A percentile compares a stretch with the other conserved stretches of the same genome.
Evolutionary conservation across 2,797 vertebrate species (phyloP).

Genomic region (Amphiprion clarkii): DNA sequence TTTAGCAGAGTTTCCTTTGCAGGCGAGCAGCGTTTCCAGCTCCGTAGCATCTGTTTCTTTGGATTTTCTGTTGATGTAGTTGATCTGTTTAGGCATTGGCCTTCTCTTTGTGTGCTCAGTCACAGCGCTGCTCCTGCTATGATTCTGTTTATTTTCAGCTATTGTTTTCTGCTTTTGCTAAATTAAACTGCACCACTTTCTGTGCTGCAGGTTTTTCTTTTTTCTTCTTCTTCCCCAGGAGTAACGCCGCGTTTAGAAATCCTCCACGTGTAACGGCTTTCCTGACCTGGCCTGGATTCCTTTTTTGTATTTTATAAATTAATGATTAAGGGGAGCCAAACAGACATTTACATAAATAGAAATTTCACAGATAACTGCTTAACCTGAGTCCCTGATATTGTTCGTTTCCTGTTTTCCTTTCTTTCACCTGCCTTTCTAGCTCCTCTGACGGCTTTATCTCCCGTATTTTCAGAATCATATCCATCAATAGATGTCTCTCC

Average conservation of each 20-base stretch:
- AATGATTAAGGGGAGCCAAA: conserved; percentile 28
- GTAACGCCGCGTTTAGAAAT: not conserved
- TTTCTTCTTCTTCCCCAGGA: not conserved
- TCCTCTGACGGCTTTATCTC: conserved; percentile 53
- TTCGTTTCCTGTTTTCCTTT: conserved; percentile 18
- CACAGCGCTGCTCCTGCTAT: conserved; percentile 14
- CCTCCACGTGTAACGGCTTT: conserved; percentile 23
- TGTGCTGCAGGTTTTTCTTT: not conserved
- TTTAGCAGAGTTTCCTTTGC: conserved; percentile 5
- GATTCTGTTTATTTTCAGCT: conserved; percentile 23
- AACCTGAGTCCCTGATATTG: conserved; percentile 19
- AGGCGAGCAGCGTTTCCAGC: conserved; percentile 16
- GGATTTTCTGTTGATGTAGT: conserved; percentile 38
- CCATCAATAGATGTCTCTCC: conserved; percentile 72
- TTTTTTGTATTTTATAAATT: conserved; percentile 20
- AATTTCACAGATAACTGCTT: conserved; percentile 47
- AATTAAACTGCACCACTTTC: conserved; percentile 12
- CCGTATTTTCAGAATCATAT: conserved; percentile 70
- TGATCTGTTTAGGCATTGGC: conserved; percentile 37
- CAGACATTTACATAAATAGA: conserved; percentile 35
- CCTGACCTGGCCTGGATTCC: not conserved
- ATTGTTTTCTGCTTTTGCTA: conserved; percentile 23
- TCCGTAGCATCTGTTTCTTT: conserved; percentile 43
- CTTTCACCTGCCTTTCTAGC: conserved; percentile 14
- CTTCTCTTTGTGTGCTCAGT: conserved; percentile 12